These are phyloP conservation scores for Drosophila pseudotakahashii DNA, from an alignment of 2,888 invertebrate genomes.

Conservation along the genomic window DNA sequence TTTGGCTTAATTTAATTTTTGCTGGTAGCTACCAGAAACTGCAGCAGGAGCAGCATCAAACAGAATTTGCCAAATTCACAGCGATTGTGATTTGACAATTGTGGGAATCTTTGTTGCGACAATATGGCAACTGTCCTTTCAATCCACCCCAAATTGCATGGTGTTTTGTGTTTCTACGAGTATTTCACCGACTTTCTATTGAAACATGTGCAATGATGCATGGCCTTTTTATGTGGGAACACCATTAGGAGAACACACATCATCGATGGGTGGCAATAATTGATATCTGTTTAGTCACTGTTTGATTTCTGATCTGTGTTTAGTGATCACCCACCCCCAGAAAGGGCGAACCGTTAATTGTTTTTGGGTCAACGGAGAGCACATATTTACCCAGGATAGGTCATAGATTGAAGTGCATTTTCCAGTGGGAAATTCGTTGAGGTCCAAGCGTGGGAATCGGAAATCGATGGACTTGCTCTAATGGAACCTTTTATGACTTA, in stretches of 20 bases:
- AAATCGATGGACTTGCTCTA: conserved; percentile 48
- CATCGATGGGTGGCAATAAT: conserved; percentile 65
- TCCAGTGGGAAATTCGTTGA: conserved; percentile 38
- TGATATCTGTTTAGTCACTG: conserved; percentile 79
- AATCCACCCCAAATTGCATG: conserved; percentile 16
- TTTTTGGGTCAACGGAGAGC: conserved; percentile 46
- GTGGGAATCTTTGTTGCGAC: conserved; percentile 69
- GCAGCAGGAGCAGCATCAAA: conserved; percentile 9
- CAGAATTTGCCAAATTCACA: conserved; percentile 8
- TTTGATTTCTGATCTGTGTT: conserved; percentile 53
- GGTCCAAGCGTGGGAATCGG: conserved; percentile 61
- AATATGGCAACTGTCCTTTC: conserved; percentile 71
- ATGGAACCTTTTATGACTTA: conserved; percentile 52
- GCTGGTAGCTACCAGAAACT: conserved; percentile 63
- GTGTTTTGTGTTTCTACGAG: neutral
- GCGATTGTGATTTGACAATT: conserved; percentile 72
- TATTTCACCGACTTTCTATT: conserved; percentile 25
- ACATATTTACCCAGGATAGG: conserved; percentile 17
- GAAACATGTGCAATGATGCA: conserved; percentile 68
- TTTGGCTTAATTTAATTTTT: conserved; percentile 76
- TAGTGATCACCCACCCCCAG: conserved; percentile 18
- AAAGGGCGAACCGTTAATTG: conserved; percentile 57
- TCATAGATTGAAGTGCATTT: conserved; percentile 37
- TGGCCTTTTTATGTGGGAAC: conserved; percentile 57
- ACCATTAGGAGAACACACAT: conserved; percentile 54